Evolutionary conservation across 2,113 vertebrate genomes (phyloP), one percentile per base, ranked within the genome.

Genomic region (Sinocyclocheilus rhinocerous): DNA sequence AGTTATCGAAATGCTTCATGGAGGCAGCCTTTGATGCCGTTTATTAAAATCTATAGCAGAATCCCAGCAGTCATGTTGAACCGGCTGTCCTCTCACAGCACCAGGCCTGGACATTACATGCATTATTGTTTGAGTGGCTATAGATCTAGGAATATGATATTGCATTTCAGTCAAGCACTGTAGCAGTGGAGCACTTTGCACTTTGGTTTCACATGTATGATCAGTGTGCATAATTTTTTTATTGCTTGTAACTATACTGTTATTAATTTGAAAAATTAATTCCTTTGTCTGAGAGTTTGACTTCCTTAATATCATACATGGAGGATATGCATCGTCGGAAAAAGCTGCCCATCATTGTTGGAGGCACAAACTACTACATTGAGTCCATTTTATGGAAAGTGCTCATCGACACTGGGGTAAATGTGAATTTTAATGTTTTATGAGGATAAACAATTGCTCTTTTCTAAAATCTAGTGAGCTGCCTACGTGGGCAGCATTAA

Each of bases 361-460:
- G 98, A 90, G 98, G 98, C 91, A 99, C 98, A 76, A 99, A 99
- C 93, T 99, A 99, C 89, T 99, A 99, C 93, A 98, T 99, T 0
- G 98, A 99, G 88, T 96, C 98, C 39, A 92, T 99, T 91, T 95
- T 99, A 85, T 99, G 97, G 98, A 98, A 96, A 89, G 95, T 99
- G 87, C 94, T 99, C 70, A 75, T 99, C 86, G 93, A 94, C 87
- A 93, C 95, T 11, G 94, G 94, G 93, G 98, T 99, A 95, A 93
- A 93, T 89, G 50, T 80, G 57, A 52, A 55, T 77, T 55, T 77
- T 55, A 55, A 10, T 22, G 50, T 52, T 77, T 55, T 50, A 6
- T 76, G 15, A 26, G 13, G 11, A 26, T 77, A 77, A 77, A 29
- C 24, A 77, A 29, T 55, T 42, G 36, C 36, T 42, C 36, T 42